Percentiles rank a stretch among this genome's conserved stretches.
phyloP scores from a whole-genome alignment of 2,797 vertebrate genomes.

The Diceros bicornis region DNA sequence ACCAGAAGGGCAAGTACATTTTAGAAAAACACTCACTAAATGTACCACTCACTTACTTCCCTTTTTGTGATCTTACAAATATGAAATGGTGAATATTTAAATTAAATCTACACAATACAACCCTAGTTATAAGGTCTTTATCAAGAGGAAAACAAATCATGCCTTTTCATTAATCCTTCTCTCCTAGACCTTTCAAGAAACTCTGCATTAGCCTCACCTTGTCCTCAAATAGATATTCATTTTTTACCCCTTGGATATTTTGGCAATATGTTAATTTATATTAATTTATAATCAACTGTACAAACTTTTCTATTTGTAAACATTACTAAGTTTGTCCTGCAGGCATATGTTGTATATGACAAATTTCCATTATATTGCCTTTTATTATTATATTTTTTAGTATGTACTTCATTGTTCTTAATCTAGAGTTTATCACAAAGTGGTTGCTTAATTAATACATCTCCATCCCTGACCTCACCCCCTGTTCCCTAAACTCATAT shows the following conservation, averaged over 20 bases:
- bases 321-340: not conserved
- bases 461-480: not conserved
- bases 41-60: not conserved
- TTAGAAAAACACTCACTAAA: not conserved
- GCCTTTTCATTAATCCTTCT: not conserved
- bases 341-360: not conserved
- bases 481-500: not conserved
- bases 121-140: not conserved
- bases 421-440: not conserved
- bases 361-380: not conserved
- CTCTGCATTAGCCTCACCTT: not conserved
- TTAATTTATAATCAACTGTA: slow-evolving; percentile 18
- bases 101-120: not conserved
- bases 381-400: slow-evolving; percentile 21
- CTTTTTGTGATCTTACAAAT: not conserved
- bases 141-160: not conserved
- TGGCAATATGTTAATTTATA: slow-evolving; percentile 7
- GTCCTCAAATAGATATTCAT: not conserved
- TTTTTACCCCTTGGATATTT: not conserved
- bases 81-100: not conserved
- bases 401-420: not conserved
- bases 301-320: not conserved
- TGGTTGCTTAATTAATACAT: not conserved
- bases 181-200: not conserved
- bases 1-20: slow-evolving; percentile 13